phyloP scores from a whole-genome alignment of 2,797 vertebrate genomes.

The Chaetophractus vellerosus region DNA sequence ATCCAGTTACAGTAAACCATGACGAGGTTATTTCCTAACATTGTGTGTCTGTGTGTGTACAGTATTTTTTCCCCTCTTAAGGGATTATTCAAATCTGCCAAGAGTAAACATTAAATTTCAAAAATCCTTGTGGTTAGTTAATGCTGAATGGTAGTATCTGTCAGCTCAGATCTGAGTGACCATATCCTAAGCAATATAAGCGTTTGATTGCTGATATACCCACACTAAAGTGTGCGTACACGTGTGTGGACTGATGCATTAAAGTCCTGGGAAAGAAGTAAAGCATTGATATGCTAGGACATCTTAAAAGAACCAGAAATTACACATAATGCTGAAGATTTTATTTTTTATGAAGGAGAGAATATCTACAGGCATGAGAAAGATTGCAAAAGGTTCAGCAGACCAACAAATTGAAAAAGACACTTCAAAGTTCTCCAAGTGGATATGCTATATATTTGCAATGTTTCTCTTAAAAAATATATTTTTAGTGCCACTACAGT shows the following conservation, averaged over 20 bases:
- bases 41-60: not conserved
- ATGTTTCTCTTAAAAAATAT: conserved; percentile 52
- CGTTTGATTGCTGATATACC: not conserved
- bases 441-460: not conserved
- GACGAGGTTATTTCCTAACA: not conserved
- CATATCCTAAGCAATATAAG: not conserved
- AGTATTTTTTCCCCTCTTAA: not conserved
- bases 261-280: not conserved
- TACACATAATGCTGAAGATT: not conserved
- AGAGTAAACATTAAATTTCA: conserved; percentile 58
- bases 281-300: not conserved
- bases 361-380: not conserved
- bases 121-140: conserved; percentile 31
- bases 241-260: not conserved
- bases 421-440: conserved; percentile 1
- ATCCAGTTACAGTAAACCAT: not conserved
- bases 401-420: conserved; percentile 26
- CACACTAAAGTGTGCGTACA: not conserved
- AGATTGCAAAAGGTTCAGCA: not conserved
- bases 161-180: not conserved
- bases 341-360: not conserved
- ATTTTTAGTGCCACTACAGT: conserved; percentile 55
- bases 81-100: not conserved
- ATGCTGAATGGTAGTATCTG: not conserved
- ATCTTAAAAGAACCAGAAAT: conserved; percentile 3